phyloP scores from a whole-genome alignment of 2,113 vertebrate genomes.

The Myxocyprinus asiaticus region DNA sequence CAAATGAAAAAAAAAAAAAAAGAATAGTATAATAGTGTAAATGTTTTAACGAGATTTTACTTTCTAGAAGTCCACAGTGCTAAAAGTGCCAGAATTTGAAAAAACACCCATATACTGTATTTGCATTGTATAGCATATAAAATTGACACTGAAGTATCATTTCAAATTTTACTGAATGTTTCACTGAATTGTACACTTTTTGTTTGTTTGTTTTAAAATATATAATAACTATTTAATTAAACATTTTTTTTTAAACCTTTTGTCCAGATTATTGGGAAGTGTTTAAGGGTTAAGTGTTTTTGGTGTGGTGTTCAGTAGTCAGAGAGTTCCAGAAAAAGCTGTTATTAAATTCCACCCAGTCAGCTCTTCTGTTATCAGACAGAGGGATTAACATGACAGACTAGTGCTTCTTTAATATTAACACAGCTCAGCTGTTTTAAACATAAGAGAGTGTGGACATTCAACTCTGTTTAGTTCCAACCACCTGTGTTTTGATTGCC shows the following conservation, averaged over 20 bases:
- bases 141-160: too few species aligned
- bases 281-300: not conserved
- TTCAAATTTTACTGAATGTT: too few species aligned
- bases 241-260: not conserved
- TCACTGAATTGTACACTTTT: too few species aligned
- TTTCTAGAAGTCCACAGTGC: too few species aligned
- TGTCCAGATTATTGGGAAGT: not conserved
- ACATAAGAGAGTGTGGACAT: not conserved
- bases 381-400: slow-evolving; percentile 8
- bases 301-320: slow-evolving; percentile 13
- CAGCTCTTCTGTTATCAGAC: not conserved
- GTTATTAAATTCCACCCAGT: slow-evolving; percentile 7
- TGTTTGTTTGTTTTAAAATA: too few species aligned
- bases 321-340: slow-evolving; percentile 2
- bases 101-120: too few species aligned
- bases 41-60: too few species aligned
- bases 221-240: too few species aligned
- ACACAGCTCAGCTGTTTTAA: not conserved
- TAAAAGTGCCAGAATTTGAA: too few species aligned
- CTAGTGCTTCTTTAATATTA: not conserved
- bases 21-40: too few species aligned
- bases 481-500: slow-evolving; percentile 54
- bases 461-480: not conserved
- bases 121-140: too few species aligned
- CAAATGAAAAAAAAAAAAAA: too few species aligned